Base-by-base conservation (phyloP, 2,888 invertebrate species). In the Tachina grossa region DNA sequence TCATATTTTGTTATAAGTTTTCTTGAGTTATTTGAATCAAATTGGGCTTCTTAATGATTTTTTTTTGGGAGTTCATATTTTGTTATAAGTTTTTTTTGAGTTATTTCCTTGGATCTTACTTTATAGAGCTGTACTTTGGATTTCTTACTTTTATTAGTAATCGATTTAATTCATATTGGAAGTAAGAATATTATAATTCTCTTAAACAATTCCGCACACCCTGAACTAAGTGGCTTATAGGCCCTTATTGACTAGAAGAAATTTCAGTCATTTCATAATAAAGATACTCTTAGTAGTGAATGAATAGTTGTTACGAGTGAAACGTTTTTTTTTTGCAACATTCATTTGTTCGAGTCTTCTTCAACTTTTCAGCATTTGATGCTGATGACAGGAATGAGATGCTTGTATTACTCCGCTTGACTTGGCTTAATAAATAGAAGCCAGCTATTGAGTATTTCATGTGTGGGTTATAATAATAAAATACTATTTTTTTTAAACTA, bases 401-500 rank as follows among this genome's bases (percentile, higher is more conserved):
- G 69, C 57, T 69, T 66, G 74, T 63, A 22, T 68, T 74, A 59
- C 68, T 61, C 66, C 6, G 47, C 13, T 68, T 63, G 53, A 65
- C 10, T 68, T 68, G 31, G 71, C 55, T 71, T 63, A 53, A 63
- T 49, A 57, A 57, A 55, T 77, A 72, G 39, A 49, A 79, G 9
- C 16, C 16, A 53, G 45, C 16, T 45, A 45, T 45, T 16, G 14
- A 47, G 51, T 43, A 14, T 66, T 68, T 31, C 22, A 2, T 77
- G 57, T 66, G 82, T 78, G 51, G 8, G 72, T 45, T 47, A 69
- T 59, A n/a, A 14, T 39, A 53, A 66, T 76, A 68, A 19, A 71
- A 72, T 59, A 49, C 45, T 53, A 11, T 8, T 72, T 59, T 39
- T 72, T 59, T 45, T n/a, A n/a, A 31, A 49, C 57, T 68, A 78